Percentiles rank a stretch among this genome's conserved stretches.
Evolutionary conservation across 1,140 invertebrate genomes (phyloP).

Genomic region (Kradibia gibbosae): DNA sequence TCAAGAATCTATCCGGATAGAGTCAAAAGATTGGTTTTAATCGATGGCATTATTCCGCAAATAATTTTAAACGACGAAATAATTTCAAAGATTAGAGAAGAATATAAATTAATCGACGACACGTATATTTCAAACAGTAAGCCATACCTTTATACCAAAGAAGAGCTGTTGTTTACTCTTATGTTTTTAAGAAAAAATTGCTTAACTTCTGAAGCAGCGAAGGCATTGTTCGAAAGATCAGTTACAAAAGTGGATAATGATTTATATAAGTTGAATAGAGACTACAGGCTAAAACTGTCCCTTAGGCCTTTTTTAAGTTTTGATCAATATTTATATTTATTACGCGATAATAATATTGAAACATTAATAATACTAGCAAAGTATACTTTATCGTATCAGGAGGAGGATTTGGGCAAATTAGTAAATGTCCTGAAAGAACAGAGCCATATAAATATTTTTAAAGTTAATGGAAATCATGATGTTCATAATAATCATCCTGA

Average conservation of each 20-base stretch:
- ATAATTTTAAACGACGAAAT: constrained; percentile 58
- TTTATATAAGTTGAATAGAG: constrained; percentile 63
- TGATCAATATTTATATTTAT: constrained; percentile 48
- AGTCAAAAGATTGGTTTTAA: constrained; percentile 72
- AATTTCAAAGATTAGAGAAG: constrained; percentile 54
- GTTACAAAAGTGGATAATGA: constrained; percentile 62
- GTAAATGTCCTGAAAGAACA: constrained; percentile 37
- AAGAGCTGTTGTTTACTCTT: constrained; percentile 72
- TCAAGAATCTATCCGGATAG: constrained; percentile 71
- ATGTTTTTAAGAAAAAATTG: constrained; percentile 60
- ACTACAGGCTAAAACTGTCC: constrained; percentile 59
- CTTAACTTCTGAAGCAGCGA: constrained; percentile 69
- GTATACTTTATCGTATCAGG: constrained; percentile 59
- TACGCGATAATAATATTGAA: constrained; percentile 54
- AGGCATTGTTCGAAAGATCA: constrained; percentile 71
- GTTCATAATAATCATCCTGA: constrained; percentile 77
- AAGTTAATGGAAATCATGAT: constrained; percentile 75
- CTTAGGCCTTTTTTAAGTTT: constrained; percentile 47
- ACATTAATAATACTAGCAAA: constrained; percentile 60
- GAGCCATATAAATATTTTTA: constrained; percentile 43
- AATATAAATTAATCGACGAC: constrained; percentile 59
- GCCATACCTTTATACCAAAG: constrained; percentile 69
- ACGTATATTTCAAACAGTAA: constrained; percentile 56
- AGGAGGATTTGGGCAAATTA: constrained; percentile 57
- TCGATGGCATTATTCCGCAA: constrained; percentile 72